Conservation (phyloP, 2,113 vertebrate species). For the Centropus unirufus region DNA sequence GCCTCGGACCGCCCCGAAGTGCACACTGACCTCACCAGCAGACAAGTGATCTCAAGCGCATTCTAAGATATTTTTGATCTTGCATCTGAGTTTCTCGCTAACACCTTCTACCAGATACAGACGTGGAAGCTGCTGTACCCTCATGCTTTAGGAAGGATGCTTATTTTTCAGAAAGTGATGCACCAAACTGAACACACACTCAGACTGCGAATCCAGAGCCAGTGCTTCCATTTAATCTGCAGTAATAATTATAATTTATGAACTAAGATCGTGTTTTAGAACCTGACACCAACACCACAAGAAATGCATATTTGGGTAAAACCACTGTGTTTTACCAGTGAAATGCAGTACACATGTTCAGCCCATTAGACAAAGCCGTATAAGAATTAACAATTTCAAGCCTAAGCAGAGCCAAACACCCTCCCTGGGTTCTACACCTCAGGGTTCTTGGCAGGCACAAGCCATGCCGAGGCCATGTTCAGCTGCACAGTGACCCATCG, state of each 20-base stretch:
- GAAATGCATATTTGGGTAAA: neutral
- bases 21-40: accelerated
- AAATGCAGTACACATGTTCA: neutral
- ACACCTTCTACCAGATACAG: neutral
- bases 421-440: neutral
- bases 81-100: neutral
- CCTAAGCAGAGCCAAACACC: neutral
- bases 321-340: neutral
- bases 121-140: neutral
- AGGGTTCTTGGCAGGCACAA: neutral
- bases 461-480: neutral
- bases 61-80: neutral
- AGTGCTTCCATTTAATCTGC: neutral
- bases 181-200: neutral
- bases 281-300: neutral
- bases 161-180: neutral
- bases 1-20: neutral
- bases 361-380: neutral
- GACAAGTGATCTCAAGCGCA: neutral
- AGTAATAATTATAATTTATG: neutral
- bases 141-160: neutral
- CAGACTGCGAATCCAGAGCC: neutral
- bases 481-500: neutral
- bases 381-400: neutral
- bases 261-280: neutral